Evolutionary conservation across 1,140 invertebrate genomes (phyloP).

Genomic region (Drosophila simulans): DNA sequence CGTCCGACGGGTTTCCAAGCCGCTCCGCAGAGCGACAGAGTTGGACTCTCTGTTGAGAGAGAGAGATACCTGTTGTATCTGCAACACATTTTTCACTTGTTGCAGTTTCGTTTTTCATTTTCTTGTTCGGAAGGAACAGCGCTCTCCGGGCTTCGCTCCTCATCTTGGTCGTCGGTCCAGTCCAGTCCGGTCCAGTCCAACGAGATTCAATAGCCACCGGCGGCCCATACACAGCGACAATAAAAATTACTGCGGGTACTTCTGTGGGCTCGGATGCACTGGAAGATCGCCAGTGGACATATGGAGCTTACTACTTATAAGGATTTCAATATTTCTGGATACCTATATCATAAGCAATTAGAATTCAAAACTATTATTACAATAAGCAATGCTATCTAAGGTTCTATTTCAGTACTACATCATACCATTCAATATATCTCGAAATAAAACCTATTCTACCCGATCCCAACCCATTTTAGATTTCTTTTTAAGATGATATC

Average conservation of each 20-base stretch:
- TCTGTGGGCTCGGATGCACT: constrained; percentile 23
- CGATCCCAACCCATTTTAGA: not conserved
- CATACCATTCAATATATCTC: no score
- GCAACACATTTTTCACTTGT: constrained; percentile 82
- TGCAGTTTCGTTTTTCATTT: constrained; percentile 83
- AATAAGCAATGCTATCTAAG: no score
- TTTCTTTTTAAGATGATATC: not conserved
- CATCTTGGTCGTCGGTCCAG: constrained; percentile 23
- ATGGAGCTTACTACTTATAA: not conserved
- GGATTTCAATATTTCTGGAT: no score
- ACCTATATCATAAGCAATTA: no score
- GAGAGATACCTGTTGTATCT: constrained; percentile 58
- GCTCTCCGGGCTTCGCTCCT: constrained; percentile 10
- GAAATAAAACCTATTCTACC: not conserved
- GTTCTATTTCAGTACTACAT: no score
- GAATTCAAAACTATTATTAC: no score
- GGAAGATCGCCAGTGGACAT: not conserved
- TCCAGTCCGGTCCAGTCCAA: constrained; percentile 49
- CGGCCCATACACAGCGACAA: constrained; percentile 63
- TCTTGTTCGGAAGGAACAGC: constrained; percentile 58
- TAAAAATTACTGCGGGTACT: constrained; percentile 47
- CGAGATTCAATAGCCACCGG: constrained; percentile 79
- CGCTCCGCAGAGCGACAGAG: constrained; percentile 8
- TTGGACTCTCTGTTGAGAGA: constrained; percentile 26
- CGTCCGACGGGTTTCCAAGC: constrained; percentile 58